Base-by-base conservation (phyloP, 2,888 invertebrate genomes). In the Nemoura dubitans region DNA sequence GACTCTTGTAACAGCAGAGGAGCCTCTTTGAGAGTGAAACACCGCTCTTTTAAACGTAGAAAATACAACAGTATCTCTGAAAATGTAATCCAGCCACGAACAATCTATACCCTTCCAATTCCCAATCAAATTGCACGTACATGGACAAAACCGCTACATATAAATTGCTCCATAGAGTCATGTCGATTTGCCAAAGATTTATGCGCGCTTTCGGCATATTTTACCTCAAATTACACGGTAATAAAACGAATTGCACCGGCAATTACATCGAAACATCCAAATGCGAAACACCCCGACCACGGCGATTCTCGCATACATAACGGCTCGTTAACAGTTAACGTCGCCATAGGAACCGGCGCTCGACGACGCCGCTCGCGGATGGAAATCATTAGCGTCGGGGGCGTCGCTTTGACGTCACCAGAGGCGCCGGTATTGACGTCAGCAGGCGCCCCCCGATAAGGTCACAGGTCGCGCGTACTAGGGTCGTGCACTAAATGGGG, bases 361-460 rank as follows among this genome's bases (percentile, higher is more conserved):
- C 21, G 59, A 14, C 59, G 14, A 59, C 59, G 59, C 21, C 59
- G 21, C 59, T 7, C 21, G 2, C 59, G 21, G 59, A 16, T 1
- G 59, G 59, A 59, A 59, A 59, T 59, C 59, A 59, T 59, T 59
- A 59, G 59, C 14, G 59, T 21, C 16, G 59, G 14, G 21, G 59
- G 59, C 59, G 59, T 59, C 59, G 59, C 16, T 21, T 59, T 59
- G 59, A 59, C 59, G 59, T 59, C 59, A 59, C 59, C 59, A 21
- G n/a, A n/a, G 59, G 59, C 59, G 59, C 21, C 59, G 59, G 59
- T 59, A 59, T 59, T 59, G 59, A 59, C 59, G 59, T 59, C 59
- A 59, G 16, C 10, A 59, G 36, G 36, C 59, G 59, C 59, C 3
- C 59, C 16, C 10, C 59, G 16, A 59, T 59, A 59, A 59, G 59